A percentile compares a stretch with the other conserved stretches of the same genome.
phyloP scores from a whole-genome alignment of 2,888 invertebrate species.

The Mantis religiosa region DNA sequence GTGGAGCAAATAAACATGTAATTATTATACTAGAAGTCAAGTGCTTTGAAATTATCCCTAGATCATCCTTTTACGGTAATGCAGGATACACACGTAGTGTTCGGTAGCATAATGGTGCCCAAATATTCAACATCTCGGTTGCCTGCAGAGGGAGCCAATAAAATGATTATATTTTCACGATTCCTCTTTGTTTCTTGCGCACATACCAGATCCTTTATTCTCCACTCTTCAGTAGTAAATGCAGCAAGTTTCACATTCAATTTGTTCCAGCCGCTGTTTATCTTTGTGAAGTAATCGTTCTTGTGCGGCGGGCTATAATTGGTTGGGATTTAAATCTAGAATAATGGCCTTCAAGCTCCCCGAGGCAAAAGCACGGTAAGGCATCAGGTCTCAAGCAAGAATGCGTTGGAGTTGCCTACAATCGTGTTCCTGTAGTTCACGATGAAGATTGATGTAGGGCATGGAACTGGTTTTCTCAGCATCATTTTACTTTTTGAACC shows the following conservation, averaged over 20 bases:
- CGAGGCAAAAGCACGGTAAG: background rate
- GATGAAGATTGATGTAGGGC: too few relatives aligned
- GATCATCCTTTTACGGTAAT: too few relatives aligned
- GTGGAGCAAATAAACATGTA: too few relatives aligned
- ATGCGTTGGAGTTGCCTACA: background rate
- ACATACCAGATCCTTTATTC: background rate
- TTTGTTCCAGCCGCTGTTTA: background rate
- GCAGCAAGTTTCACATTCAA: background rate
- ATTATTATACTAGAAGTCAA: too few relatives aligned
- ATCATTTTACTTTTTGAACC: too few relatives aligned
- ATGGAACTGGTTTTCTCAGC: too few relatives aligned
- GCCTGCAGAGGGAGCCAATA: background rate
- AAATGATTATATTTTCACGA: background rate
- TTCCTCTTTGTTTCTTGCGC: background rate
- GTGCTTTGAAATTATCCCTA: too few relatives aligned
- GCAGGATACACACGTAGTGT: too few relatives aligned
- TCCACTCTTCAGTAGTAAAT: background rate
- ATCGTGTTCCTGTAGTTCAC: background rate
- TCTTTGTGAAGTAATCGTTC: background rate
- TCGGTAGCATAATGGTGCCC: too few relatives aligned
- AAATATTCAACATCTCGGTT: too few relatives aligned
- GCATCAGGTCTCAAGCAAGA: background rate
- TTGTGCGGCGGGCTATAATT: background rate
- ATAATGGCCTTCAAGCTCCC: background rate
- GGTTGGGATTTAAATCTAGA: background rate